phyloP scores from a whole-genome alignment of 1,140 invertebrate species.

The Whitmania pigra region DNA sequence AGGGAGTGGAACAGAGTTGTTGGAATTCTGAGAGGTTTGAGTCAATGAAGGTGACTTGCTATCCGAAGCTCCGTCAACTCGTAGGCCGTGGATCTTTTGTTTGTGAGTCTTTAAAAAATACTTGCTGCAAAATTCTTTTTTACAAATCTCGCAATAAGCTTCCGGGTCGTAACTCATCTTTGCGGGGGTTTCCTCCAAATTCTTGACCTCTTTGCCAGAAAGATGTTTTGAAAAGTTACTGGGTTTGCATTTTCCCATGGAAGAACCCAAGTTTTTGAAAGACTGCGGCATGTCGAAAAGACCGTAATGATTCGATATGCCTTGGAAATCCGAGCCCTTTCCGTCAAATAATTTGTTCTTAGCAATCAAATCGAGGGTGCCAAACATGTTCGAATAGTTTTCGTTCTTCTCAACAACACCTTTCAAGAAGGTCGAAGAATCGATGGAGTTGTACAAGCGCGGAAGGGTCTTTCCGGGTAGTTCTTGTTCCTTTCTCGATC shows the following conservation, averaged over 20 bases:
- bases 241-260: neutral
- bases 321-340: neutral
- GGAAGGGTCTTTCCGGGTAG: neutral
- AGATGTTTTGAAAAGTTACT: neutral
- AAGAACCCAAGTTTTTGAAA: neutral
- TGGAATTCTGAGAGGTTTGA: neutral
- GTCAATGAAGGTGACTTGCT: neutral
- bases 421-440: neutral
- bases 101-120: slow-evolving; percentile 50
- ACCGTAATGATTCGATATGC: neutral
- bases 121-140: slow-evolving; percentile 48
- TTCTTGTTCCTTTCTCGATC: neutral
- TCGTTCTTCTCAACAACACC: neutral
- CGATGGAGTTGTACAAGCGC: neutral
- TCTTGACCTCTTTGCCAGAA: neutral
- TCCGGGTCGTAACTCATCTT: slow-evolving; percentile 58
- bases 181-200: slow-evolving; percentile 33
- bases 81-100: slow-evolving; percentile 49
- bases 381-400: neutral
- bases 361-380: neutral
- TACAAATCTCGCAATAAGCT: slow-evolving; percentile 67
- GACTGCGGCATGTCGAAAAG: neutral
- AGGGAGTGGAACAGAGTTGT: slow-evolving; percentile 33
- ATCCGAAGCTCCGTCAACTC: slow-evolving; percentile 36
- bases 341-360: neutral